Percentiles rank a stretch among this genome's conserved stretches.
These are phyloP conservation scores for Nothocercus julius DNA, from an alignment of 2,113 vertebrate genomes.

Conservation along the genomic window DNA sequence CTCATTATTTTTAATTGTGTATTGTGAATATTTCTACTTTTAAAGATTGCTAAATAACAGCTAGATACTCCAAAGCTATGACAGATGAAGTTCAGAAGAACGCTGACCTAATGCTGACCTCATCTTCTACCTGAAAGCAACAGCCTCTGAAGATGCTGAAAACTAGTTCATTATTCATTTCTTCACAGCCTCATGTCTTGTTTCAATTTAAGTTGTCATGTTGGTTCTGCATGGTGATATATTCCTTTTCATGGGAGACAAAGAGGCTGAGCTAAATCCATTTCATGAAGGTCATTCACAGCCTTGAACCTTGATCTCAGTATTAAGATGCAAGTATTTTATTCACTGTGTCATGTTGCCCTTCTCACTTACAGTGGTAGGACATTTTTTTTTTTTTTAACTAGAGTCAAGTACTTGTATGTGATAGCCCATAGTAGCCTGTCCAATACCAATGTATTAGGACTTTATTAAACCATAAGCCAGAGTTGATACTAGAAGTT, in stretches of 20 bases:
- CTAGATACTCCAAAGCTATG: background rate
- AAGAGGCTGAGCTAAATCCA: background rate
- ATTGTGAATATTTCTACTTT: background rate
- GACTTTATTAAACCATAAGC: background rate
- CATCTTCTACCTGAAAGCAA: slow-evolving; percentile 3
- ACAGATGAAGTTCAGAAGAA: slow-evolving; percentile 5
- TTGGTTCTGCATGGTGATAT: slow-evolving; percentile 21
- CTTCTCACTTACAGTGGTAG: background rate
- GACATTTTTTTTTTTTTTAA: background rate
- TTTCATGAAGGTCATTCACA: background rate
- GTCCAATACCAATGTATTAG: no score
- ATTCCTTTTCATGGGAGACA: background rate
- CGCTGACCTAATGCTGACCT: slow-evolving; percentile 2
- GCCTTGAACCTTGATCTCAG: slow-evolving; percentile 30
- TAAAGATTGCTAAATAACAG: background rate
- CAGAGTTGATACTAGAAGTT: background rate
- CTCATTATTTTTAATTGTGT: slow-evolving; percentile 33
- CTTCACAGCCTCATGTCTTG: background rate
- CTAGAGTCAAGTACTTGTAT: background rate
- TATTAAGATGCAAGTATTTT: slow-evolving; percentile 11
- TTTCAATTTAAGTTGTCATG: slow-evolving; percentile 48
- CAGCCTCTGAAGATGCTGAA: background rate
- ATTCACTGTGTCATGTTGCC: background rate
- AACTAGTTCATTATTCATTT: slow-evolving; percentile 30
- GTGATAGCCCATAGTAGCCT: background rate